Evolutionary conservation across 2,888 invertebrate species (phyloP).

Genomic region (Nomada ruficornis): DNA sequence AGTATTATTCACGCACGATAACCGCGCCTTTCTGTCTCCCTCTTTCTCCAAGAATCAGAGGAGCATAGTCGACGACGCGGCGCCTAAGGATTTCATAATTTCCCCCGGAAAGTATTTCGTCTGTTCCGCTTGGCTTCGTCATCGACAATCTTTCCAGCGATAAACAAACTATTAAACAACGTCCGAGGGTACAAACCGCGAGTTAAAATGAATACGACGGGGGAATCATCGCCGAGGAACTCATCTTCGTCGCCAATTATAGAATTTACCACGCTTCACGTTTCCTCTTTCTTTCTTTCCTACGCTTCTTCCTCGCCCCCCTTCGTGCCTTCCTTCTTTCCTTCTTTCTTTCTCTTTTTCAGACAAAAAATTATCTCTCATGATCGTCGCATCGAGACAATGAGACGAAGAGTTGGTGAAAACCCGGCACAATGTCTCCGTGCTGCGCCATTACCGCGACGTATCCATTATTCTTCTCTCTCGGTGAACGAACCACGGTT

Average conservation of each 20-base stretch:
- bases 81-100: slow-evolving; percentile 45
- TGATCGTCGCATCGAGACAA: slow-evolving; percentile 41
- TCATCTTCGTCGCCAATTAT: slow-evolving; percentile 39
- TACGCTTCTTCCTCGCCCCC: background rate
- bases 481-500: slow-evolving; percentile 31
- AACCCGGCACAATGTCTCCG: slow-evolving; percentile 42
- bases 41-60: slow-evolving; percentile 17
- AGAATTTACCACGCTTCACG: slow-evolving; percentile 14
- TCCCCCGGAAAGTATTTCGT: slow-evolving; percentile 53
- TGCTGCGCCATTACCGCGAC: slow-evolving; percentile 51
- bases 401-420: slow-evolving; percentile 32
- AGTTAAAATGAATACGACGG: background rate
- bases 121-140: slow-evolving; percentile 46
- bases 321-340: background rate
- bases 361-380: slow-evolving; percentile 6
- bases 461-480: slow-evolving; percentile 43
- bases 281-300: background rate
- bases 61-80: slow-evolving; percentile 11
- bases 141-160: slow-evolving; percentile 23
- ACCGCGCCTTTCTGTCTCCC: slow-evolving; percentile 35
- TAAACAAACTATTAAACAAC: slow-evolving; percentile 52
- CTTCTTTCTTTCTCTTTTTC: background rate
- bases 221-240: background rate
- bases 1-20: slow-evolving; percentile 69
- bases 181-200: background rate